phyloP scores from a whole-genome alignment of 2,797 vertebrate genomes.

The Lateolabrax maculatus region DNA sequence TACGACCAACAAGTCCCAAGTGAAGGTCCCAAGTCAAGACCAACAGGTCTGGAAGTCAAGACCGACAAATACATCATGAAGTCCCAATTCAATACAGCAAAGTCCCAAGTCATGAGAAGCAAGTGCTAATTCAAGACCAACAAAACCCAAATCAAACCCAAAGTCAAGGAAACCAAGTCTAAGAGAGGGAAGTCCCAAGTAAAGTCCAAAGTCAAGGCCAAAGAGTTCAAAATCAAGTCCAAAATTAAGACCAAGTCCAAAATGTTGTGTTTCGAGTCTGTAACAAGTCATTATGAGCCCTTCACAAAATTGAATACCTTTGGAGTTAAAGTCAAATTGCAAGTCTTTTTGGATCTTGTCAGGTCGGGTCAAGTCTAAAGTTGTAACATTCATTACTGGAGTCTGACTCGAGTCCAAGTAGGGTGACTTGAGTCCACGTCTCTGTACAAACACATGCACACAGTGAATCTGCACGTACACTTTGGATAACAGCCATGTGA shows the following conservation, averaged over 20 bases:
- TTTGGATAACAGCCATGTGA: constrained; percentile 11
- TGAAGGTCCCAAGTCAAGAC: not conserved
- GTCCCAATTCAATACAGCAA: not conserved
- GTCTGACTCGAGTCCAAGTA: not conserved
- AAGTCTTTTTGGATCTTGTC: not conserved
- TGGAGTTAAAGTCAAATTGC: not conserved
- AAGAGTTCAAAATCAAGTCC: not conserved
- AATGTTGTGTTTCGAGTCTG: not conserved
- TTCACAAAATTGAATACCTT: not conserved
- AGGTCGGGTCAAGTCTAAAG: not conserved
- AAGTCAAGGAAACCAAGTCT: not conserved
- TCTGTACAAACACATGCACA: not conserved
- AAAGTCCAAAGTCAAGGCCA: too few relatives aligned
- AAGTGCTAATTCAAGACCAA: not conserved
- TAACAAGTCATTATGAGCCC: not conserved
- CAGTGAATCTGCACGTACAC: not conserved
- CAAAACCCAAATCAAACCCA: not conserved
- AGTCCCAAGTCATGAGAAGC: not conserved
- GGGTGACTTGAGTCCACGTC: not conserved
- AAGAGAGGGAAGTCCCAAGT: not conserved
- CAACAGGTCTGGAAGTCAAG: too few relatives aligned
- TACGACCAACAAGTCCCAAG: not conserved
- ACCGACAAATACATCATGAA: too few relatives aligned
- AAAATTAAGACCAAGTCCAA: not conserved
- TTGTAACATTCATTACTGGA: not conserved